Evolutionary conservation across 2,113 vertebrate species (phyloP).

Genomic region (Mastomys natalensis): DNA sequence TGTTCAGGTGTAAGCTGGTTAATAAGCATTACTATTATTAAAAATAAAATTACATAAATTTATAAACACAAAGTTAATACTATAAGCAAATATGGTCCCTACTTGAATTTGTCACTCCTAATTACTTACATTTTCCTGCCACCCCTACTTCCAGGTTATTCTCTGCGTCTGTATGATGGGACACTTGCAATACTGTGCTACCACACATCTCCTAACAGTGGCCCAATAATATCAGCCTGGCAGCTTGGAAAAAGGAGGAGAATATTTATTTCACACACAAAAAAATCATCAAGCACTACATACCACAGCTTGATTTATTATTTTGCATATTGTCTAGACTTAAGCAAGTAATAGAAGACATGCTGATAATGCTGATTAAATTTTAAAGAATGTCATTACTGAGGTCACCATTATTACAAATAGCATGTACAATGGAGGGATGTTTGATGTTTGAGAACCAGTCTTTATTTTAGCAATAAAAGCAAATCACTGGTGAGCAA

Average conservation of each 20-base stretch:
- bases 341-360: conserved; percentile 5
- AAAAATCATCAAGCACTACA: background rate
- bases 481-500: background rate
- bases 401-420: background rate
- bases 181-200: background rate
- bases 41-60: background rate
- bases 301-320: background rate
- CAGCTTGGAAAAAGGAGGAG: background rate
- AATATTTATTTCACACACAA: background rate
- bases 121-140: background rate
- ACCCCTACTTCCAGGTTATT: background rate
- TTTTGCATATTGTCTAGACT: conserved; percentile 14
- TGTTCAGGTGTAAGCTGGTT: background rate
- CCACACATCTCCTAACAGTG: accelerated
- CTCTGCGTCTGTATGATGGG: background rate
- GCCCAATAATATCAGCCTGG: background rate
- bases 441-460: background rate
- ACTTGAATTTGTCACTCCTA: background rate
- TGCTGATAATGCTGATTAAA: conserved; percentile 3
- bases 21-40: background rate
- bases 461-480: background rate
- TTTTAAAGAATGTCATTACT: background rate
- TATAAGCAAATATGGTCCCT: background rate
- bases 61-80: background rate
- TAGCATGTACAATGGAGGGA: background rate